Evolutionary conservation across 2,888 invertebrate species (phyloP).

Genomic region (Leptodirus hochenwartii): DNA sequence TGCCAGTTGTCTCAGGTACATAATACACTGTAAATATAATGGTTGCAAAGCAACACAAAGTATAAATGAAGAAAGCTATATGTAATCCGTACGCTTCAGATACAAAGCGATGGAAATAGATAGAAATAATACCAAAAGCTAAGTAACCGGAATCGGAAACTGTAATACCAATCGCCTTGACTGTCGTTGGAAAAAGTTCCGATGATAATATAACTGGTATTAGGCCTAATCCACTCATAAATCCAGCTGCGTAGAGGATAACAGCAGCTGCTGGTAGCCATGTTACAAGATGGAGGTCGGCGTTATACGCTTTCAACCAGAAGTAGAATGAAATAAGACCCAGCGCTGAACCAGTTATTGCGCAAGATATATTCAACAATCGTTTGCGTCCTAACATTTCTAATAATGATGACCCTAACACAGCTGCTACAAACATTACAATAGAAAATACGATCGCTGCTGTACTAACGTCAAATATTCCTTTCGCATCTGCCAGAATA

Average conservation of each 20-base stretch:
- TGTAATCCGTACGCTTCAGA: background rate
- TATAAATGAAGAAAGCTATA: background rate
- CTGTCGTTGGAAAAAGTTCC: background rate
- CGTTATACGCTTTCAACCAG: background rate
- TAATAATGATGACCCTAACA: background rate
- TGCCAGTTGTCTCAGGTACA: slow-evolving; percentile 7
- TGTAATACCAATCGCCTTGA: background rate
- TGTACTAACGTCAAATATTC: background rate
- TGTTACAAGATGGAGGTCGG: background rate
- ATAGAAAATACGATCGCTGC: background rate
- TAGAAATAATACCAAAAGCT: background rate
- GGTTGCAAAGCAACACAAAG: background rate
- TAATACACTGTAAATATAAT: background rate
- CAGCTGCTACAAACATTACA: background rate
- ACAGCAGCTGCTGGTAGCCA: background rate
- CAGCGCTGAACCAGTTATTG: background rate
- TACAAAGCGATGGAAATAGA: background rate
- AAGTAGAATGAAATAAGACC: background rate
- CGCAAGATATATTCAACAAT: background rate
- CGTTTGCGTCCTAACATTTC: background rate
- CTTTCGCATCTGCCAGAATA: background rate
- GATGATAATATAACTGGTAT: background rate
- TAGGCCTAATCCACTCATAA: background rate
- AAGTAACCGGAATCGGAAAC: background rate
- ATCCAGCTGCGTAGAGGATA: background rate